Conservation (phyloP, 2,113 vertebrate genomes). For the Callospermophilus lateralis region DNA sequence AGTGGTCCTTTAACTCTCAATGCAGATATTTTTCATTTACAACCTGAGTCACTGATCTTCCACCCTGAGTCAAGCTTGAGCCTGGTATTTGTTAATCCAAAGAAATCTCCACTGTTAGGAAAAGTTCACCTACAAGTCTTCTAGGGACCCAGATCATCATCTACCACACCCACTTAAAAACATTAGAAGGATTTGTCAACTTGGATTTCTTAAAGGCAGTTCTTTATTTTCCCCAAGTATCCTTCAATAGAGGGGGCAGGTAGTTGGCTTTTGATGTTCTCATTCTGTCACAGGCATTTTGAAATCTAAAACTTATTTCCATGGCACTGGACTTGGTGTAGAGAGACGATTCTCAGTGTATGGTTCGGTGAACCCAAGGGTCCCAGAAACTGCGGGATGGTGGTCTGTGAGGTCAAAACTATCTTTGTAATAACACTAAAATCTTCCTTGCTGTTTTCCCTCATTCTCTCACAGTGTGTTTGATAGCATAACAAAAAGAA, state of each 20-base stretch:
- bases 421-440: neutral
- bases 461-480: neutral
- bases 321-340: neutral
- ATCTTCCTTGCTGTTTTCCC: neutral
- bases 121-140: neutral
- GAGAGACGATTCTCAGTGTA: neutral
- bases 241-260: neutral
- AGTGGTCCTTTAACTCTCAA: neutral
- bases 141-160: neutral
- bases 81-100: neutral
- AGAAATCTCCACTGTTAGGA: neutral
- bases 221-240: neutral
- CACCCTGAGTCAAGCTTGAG: neutral
- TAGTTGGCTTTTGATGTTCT: neutral
- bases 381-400: neutral
- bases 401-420: neutral
- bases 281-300: neutral
- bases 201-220: neutral
- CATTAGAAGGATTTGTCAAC: neutral
- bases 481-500: neutral
- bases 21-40: neutral
- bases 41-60: neutral
- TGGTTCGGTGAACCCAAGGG: neutral
- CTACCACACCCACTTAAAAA: neutral
- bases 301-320: conserved; percentile 18